A percentile compares a stretch with the other conserved stretches of the same genome.
Evolutionary conservation across 2,113 vertebrate genomes (phyloP).

Genomic region (Acrocephalus kingi): DNA sequence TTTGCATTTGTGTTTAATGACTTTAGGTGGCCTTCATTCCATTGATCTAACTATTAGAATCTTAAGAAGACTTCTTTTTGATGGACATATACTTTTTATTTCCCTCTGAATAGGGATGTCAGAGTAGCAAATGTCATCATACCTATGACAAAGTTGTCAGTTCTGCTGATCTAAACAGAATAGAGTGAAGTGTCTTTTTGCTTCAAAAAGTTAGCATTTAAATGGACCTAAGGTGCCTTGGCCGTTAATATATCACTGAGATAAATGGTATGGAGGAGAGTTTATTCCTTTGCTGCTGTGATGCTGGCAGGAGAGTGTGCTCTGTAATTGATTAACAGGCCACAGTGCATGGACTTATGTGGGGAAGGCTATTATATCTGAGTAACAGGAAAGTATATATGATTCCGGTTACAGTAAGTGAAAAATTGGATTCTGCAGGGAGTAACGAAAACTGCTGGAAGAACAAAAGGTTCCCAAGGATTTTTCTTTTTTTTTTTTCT

Average conservation of each 20-base stretch:
- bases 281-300: conserved; percentile 25
- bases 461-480: neutral
- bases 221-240: conserved; percentile 11
- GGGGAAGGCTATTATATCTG: conserved; percentile 44
- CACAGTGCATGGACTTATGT: conserved; percentile 51
- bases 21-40: neutral
- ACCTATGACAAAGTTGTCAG: neutral
- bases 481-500: neutral
- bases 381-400: conserved; percentile 21
- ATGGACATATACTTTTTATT: neutral
- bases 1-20: neutral
- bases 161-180: neutral
- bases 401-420: conserved; percentile 1
- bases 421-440: conserved; percentile 33
- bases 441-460: conserved; percentile 32
- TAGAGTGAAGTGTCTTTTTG: neutral
- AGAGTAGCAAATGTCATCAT: neutral
- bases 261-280: conserved; percentile 29
- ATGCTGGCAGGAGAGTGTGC: conserved; percentile 10
- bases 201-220: conserved; percentile 44
- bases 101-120: neutral
- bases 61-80: neutral
- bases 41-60: neutral
- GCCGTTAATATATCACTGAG: conserved; percentile 29
- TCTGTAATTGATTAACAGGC: conserved; percentile 63